phyloP scores from a whole-genome alignment of 2,888 invertebrate genomes.

The Sclerodermus sp. region DNA sequence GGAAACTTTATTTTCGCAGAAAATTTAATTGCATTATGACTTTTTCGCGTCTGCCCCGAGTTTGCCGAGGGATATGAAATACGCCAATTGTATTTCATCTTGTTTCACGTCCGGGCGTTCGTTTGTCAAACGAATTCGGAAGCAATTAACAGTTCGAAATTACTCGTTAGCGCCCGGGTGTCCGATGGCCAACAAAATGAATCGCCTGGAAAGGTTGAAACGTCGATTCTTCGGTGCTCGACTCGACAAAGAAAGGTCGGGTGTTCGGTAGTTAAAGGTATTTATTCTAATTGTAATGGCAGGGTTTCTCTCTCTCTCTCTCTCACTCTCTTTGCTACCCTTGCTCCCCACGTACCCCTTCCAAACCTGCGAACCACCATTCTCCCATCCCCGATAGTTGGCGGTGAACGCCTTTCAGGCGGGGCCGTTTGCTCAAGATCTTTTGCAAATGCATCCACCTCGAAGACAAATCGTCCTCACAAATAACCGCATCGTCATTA shows the following conservation, averaged over 20 bases:
- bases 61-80: background rate
- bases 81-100: slow-evolving; percentile 12
- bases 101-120: no score
- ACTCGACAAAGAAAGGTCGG: background rate
- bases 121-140: no score
- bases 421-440: slow-evolving; percentile 23
- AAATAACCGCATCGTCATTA: slow-evolving; percentile 44
- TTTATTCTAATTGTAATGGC: slow-evolving; percentile 32
- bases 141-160: slow-evolving; percentile 6
- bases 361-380: no score
- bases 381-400: no score
- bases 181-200: slow-evolving; percentile 25
- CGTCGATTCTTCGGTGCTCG: slow-evolving; percentile 14
- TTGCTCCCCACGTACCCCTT: background rate
- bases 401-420: no score
- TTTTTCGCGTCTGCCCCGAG: no score
- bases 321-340: background rate
- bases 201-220: slow-evolving; percentile 22
- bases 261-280: slow-evolving; percentile 20
- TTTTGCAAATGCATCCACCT: slow-evolving; percentile 12
- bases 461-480: slow-evolving; percentile 25
- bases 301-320: slow-evolving; percentile 4
- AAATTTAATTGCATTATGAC: no score
- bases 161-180: slow-evolving; percentile 17
- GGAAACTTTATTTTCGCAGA: no score